Evolutionary conservation across 2,888 invertebrate genomes (phyloP).

Genomic region (Dorcus hopei): DNA sequence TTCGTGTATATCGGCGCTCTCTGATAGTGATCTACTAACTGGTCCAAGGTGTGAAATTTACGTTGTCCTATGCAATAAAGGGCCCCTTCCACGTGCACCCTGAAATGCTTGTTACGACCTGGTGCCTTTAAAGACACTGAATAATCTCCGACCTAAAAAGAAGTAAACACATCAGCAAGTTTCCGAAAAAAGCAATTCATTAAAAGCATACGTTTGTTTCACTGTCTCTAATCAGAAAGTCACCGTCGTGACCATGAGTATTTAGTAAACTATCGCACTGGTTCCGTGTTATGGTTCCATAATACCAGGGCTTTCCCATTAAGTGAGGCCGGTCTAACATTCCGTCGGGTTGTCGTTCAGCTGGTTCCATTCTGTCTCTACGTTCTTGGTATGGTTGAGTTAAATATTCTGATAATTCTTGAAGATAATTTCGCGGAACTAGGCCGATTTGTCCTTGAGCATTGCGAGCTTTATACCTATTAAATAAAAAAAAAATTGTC

Average conservation of each 20-base stretch:
- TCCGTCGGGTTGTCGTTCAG: constrained; percentile 43
- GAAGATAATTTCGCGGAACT: constrained; percentile 92
- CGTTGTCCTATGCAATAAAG: constrained; percentile 97
- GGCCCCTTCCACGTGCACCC: constrained; percentile 91
- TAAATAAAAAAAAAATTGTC: background rate
- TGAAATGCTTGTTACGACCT: constrained; percentile 97
- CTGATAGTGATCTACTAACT: constrained; percentile 97
- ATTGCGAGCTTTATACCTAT: constrained; percentile 84
- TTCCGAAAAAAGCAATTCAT: too few species aligned
- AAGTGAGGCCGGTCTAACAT: constrained; percentile 64
- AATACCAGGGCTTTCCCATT: constrained; percentile 92
- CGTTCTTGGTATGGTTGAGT: constrained; percentile 74
- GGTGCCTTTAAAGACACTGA: constrained; percentile 98
- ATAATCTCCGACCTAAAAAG: constrained; percentile 89
- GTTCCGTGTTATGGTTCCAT: constrained; percentile 90
- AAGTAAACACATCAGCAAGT: constrained; percentile 12
- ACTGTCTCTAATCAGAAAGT: constrained; percentile 97
- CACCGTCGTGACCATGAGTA: constrained; percentile 94
- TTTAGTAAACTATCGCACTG: constrained; percentile 96
- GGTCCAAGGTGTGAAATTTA: constrained; percentile 93
- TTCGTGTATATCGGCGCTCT: constrained; percentile 98
- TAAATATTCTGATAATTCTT: constrained; percentile 86
- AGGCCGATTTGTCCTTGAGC: constrained; percentile 88
- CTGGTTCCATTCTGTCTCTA: constrained; percentile 43
- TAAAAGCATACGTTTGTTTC: constrained; percentile 88